phyloP scores from a whole-genome alignment of 2,113 vertebrate genomes.

The Hassar affinis region DNA sequence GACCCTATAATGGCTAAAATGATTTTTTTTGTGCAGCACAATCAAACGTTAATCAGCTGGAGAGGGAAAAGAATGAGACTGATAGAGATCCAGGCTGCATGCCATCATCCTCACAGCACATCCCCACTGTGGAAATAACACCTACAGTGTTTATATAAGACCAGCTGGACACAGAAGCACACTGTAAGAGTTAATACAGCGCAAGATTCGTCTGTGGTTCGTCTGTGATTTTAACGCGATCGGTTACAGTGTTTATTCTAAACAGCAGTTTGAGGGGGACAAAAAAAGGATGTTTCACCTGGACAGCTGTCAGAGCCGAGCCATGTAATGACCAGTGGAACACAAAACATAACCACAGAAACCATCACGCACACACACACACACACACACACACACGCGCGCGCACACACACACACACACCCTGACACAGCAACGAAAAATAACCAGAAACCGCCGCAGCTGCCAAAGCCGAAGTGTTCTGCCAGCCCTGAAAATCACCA shows the following conservation, averaged over 20 bases:
- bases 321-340: constrained; percentile 39
- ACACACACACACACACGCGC: not conserved
- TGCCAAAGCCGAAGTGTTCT: not conserved
- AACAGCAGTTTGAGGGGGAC: constrained; percentile 10
- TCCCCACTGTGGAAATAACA: constrained; percentile 11
- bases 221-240: not conserved
- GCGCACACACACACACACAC: not conserved
- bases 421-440: not conserved
- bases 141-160: constrained; percentile 27
- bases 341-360: constrained; percentile 17
- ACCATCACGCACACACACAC: constrained; percentile 9
- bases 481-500: not conserved
- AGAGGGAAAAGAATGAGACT: not conserved
- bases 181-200: not conserved
- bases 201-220: not conserved
- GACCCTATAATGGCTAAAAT: too few species aligned
- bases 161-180: not conserved
- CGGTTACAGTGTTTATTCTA: not conserved
- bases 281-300: constrained; percentile 37
- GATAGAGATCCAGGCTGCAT: not conserved
- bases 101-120: not conserved
- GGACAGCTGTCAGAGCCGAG: not conserved
- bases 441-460: not conserved
- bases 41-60: not conserved
- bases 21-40: not conserved